Evolutionary conservation across 2,888 invertebrate species (phyloP).

Genomic region (Belgica antarctica): DNA sequence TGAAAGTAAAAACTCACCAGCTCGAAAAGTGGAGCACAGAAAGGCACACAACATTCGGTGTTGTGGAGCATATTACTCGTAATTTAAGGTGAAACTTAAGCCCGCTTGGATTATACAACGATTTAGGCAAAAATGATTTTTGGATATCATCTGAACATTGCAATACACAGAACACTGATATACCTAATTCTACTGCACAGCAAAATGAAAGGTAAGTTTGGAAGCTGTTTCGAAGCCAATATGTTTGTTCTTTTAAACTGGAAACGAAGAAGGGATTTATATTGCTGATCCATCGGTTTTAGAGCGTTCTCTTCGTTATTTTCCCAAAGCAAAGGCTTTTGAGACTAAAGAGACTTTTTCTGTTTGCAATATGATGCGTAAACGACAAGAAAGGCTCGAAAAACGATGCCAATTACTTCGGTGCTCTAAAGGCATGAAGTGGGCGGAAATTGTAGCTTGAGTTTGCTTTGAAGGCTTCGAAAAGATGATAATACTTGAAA

Average conservation of each 20-base stretch:
- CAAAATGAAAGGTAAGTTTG: constrained; percentile 40
- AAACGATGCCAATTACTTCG: neutral
- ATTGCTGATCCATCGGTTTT: neutral
- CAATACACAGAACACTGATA: too few relatives aligned
- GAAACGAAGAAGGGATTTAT: neutral
- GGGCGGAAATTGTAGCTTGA: too few relatives aligned
- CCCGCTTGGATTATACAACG: constrained; percentile 16
- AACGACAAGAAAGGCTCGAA: neutral
- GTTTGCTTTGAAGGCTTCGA: neutral
- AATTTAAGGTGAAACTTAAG: constrained; percentile 14
- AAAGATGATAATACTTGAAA: too few relatives aligned
- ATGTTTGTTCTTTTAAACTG: neutral
- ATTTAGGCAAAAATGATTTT: constrained; percentile 43
- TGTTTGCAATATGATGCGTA: constrained; percentile 12
- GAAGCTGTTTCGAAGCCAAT: neutral
- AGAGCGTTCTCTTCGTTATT: neutral
- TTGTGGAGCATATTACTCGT: neutral
- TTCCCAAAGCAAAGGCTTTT: neutral
- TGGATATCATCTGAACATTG: constrained; percentile 43
- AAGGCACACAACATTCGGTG: neutral
- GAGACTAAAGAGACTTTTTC: too few relatives aligned
- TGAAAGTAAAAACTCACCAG: neutral
- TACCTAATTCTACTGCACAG: constrained; percentile 41
- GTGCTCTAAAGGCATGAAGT: too few relatives aligned
- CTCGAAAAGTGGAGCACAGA: constrained; percentile 6